Percentiles rank a stretch among this genome's conserved stretches.
These are phyloP conservation scores for Zaprionus lachaisei DNA, from an alignment of 1,140 invertebrate species.

Conservation along the genomic window DNA sequence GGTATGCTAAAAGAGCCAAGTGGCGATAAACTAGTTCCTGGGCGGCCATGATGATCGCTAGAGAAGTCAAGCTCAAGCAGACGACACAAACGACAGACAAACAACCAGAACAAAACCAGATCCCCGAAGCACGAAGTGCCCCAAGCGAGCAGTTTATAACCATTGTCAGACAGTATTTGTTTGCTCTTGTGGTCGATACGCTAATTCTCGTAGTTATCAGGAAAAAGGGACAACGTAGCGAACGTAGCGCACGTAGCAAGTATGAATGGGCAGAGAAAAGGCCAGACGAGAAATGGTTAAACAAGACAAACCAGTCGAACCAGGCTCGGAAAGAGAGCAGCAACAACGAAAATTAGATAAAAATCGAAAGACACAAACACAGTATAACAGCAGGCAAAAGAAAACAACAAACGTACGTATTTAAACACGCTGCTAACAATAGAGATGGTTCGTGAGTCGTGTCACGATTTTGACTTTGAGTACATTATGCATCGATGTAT, in stretches of 20 bases:
- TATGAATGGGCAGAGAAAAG: constrained; percentile 61
- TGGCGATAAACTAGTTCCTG: constrained; percentile 46
- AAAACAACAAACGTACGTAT: not conserved
- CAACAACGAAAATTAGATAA: constrained; percentile 71
- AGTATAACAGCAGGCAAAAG: not conserved
- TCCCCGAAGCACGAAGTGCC: not conserved
- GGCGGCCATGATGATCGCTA: constrained; percentile 60
- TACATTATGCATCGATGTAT: not conserved
- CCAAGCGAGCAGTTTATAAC: constrained; percentile 12
- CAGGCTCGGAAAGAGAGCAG: constrained; percentile 32
- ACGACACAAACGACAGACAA: constrained; percentile 28
- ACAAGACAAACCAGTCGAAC: constrained; percentile 65
- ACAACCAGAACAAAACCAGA: constrained; percentile 1
- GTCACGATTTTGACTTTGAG: not conserved
- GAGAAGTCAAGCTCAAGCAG: constrained; percentile 35
- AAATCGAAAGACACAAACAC: constrained; percentile 56
- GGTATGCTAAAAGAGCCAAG: constrained; percentile 36
- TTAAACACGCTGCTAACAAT: not conserved
- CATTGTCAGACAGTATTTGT: constrained; percentile 49
- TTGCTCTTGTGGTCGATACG: constrained; percentile 81
- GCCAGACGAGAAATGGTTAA: constrained; percentile 38
- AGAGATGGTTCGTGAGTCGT: constrained; percentile 25
- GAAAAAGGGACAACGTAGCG: constrained; percentile 60
- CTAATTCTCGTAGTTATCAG: constrained; percentile 77
- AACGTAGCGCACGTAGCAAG: constrained; percentile 67